Evolutionary conservation across 2,888 invertebrate species (phyloP).

Genomic region (Idaea biselata): DNA sequence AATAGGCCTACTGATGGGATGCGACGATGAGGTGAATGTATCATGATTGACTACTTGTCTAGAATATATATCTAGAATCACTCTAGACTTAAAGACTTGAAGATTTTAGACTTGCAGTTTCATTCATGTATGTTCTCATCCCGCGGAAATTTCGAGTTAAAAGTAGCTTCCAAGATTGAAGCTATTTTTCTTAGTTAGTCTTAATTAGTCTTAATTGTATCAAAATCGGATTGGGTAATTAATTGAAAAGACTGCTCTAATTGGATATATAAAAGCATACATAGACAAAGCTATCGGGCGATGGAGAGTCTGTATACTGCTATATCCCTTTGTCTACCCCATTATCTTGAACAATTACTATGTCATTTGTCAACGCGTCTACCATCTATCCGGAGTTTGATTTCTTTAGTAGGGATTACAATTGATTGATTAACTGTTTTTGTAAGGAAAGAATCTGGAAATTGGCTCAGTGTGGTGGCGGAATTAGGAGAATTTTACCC

Average conservation of each 20-base stretch:
- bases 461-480: constrained; percentile 13
- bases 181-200: no score
- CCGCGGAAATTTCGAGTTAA: no score
- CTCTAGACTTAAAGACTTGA: no score
- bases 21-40: neutral
- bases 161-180: no score
- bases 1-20: no score
- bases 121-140: no score
- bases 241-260: neutral
- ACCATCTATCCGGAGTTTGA: constrained; percentile 53
- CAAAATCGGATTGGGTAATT: no score
- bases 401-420: constrained; percentile 60
- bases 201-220: no score
- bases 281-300: neutral
- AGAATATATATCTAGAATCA: neutral
- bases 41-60: neutral
- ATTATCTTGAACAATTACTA: constrained; percentile 68
- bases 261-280: neutral
- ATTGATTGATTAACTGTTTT: constrained; percentile 69
- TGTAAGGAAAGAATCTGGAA: constrained; percentile 21
- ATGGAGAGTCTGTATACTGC: constrained; percentile 42
- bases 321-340: constrained; percentile 54
- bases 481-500: neutral
- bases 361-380: constrained; percentile 69
- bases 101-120: neutral